Base-by-base conservation (phyloP, 2,113 vertebrate genomes). In the Lichenostomus cassidix region DNA sequence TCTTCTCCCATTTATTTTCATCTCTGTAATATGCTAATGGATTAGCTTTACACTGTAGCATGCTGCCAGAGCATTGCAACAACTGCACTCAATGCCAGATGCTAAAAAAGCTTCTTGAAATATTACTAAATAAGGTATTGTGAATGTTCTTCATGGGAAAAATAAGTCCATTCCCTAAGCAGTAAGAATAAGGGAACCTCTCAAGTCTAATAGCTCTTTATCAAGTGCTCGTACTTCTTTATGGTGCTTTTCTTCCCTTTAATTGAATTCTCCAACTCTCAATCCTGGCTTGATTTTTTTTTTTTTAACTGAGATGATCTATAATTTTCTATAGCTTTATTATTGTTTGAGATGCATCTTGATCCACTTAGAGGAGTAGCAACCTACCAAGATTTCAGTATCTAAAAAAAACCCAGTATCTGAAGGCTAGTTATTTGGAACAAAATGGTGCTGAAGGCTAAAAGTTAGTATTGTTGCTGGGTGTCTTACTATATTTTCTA, bases 51-150 rank as follows among this genome's bases (percentile, higher is more conserved):
- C 41, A 92, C 69, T 21, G 28, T 18, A 83, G 39, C 31, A 37
- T 27, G 31, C 37, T 94, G 94, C 82, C 95, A 95, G 82, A 90
- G 44, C 82, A 91, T 44, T 92, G 92, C 68, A 92, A 78, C 76
- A 68, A 93, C 78, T 85, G 74, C 4, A 13, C 10, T 86, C 64
- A 47, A 77, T 81, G 73, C 93, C 92, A 96, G 52, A 93, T 90
- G 71, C 90, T 92, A 69, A 85, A 94, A 96, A 94, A 76, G 53
- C 58, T 83, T 63, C 82, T 83, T 94, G 75, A 95, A 93, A 86
- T 96, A 88, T 90, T 92, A 94, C 93, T 94, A 96, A 96, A 96
- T 96, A 96, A 96, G 87, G 90, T 90, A 90, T 90, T 78, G 76
- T 89, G 50, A 41, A 68, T 92, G 65, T 58, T 88, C 60, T 94